Evolutionary conservation across 2,113 vertebrate species (phyloP), one percentile per base, ranked within the genome.

Genomic region (Triplophysa siluroides): DNA sequence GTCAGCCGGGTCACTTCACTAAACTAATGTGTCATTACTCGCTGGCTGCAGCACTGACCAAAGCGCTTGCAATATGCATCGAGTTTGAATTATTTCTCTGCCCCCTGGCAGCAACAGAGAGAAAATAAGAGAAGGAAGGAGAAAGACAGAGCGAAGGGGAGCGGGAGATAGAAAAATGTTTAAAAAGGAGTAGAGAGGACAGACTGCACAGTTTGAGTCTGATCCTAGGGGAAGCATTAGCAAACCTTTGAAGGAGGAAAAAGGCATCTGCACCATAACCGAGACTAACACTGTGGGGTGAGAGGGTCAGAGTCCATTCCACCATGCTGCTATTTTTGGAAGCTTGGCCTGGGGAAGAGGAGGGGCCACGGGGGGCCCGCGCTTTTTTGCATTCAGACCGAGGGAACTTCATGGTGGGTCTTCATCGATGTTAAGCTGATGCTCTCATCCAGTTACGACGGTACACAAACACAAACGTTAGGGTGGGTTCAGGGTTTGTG

Each of bases 21-120:
- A 93, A 93, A 93, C 90, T 90, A 93, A 93, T 90, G 91, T 90
- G 91, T 92, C 90, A 87, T 89, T 89, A 90, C 85, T 87, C 82
- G 76, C 83, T 79, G 86, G 88, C 85, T 88, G 85, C n/a, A 73
- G 86, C 43, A 81, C 88, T 93, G 92, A 93, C 91, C 92, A 91
- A 85, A 90, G 86, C 81, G 88, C 83, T 88, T 90, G 88, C 91
- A 93, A 92, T 92, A 91, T 92, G 92, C 91, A 92, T 89, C 87
- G 87, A 90, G 88, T 90, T 90, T 91, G 88, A 93, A 93, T 93
- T 92, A 93, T 94, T 93, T 91, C 88, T 90, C 76, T 90, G 88
- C 91, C 91, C 88, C 21, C 69, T 90, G 88, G 91, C 90, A 89
- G 86, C 83, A 81, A 82, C 29, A 81, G 61, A 75, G 70, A 74